Conservation (phyloP, 2,888 invertebrate genomes). For the Eupithecia insigniata region DNA sequence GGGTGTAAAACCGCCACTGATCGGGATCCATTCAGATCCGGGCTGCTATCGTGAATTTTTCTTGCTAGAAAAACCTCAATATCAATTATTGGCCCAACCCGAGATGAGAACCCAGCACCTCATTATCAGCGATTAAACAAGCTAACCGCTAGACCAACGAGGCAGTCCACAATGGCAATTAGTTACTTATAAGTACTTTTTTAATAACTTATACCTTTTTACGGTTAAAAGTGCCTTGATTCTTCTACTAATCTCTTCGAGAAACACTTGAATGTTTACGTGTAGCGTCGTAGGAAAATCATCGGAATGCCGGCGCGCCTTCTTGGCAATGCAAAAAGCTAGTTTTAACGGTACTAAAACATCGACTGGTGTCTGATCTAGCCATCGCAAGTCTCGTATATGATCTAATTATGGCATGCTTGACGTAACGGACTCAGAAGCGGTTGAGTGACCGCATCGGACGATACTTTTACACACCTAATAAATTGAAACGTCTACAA, state of each 20-base stretch:
- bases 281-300: slow-evolving; percentile 54
- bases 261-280: slow-evolving; percentile 48
- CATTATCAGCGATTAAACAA: too few species aligned
- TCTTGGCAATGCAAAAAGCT: slow-evolving; percentile 61
- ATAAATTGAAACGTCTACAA: slow-evolving; percentile 62
- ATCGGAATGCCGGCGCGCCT: slow-evolving; percentile 60
- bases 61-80: too few species aligned
- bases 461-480: slow-evolving; percentile 70
- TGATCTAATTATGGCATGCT: slow-evolving; percentile 81
- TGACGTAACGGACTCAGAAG: slow-evolving; percentile 78
- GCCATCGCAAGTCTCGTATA: slow-evolving; percentile 71
- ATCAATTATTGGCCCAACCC: too few species aligned
- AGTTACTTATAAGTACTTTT: too few species aligned
- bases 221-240: background rate
- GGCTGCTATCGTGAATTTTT: too few species aligned
- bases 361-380: slow-evolving; percentile 74
- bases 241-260: background rate
- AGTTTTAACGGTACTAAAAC: slow-evolving; percentile 78
- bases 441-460: slow-evolving; percentile 80
- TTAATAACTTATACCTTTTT: too few species aligned
- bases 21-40: too few species aligned
- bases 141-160: too few species aligned
- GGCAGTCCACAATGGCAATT: too few species aligned
- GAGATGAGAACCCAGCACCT: too few species aligned
- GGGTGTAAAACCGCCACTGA: too few species aligned